Conservation (phyloP, 2,888 invertebrate species). For the Creontiades dilutus region DNA sequence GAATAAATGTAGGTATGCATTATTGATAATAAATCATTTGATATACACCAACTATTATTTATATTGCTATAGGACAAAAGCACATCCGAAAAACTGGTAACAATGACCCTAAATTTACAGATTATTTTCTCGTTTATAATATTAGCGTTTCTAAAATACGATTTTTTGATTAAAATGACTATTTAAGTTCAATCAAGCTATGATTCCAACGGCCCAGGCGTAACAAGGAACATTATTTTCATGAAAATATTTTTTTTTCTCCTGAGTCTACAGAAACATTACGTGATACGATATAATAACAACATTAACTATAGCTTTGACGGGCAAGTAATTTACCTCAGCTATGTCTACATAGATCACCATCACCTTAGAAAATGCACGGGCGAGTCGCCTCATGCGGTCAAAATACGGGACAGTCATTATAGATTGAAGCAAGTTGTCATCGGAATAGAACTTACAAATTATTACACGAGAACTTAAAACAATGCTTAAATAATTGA, state of each 20-base stretch:
- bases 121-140: conserved; percentile 16
- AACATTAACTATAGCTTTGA: conserved; percentile 29
- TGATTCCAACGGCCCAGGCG: conserved; percentile 23
- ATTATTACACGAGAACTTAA: neutral
- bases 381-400: neutral
- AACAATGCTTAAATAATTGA: neutral
- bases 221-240: neutral
- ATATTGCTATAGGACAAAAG: conserved; percentile 72
- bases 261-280: neutral
- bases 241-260: conserved; percentile 21
- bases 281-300: conserved; percentile 4
- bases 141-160: conserved; percentile 32
- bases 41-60: conserved; percentile 14
- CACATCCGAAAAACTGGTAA: conserved; percentile 68
- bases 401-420: conserved; percentile 11
- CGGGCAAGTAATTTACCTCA: neutral
- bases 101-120: conserved; percentile 64
- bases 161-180: conserved; percentile 35
- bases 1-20: conserved; percentile 27
- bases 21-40: conserved; percentile 3
- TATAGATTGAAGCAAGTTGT: conserved; percentile 19
- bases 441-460: conserved; percentile 6
- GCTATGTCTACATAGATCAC: conserved; percentile 30
- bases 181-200: conserved; percentile 24
- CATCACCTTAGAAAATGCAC: conserved; percentile 20